Evolutionary conservation across 2,888 invertebrate species (phyloP).

Genomic region (Schrankia costaestrigalis): DNA sequence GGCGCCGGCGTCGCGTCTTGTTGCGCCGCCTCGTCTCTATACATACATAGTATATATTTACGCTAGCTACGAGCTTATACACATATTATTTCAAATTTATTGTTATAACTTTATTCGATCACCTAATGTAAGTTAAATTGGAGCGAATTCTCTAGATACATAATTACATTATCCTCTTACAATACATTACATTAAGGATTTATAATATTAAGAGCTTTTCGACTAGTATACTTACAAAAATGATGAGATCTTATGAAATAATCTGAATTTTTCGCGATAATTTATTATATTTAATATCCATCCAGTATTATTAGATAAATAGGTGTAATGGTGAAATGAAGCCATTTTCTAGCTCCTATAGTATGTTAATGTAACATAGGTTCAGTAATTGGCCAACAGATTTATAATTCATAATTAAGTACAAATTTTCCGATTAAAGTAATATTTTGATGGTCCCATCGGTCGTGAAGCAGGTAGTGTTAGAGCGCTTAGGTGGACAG

Average conservation of each 20-base stretch:
- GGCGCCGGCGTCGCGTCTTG: too few species aligned
- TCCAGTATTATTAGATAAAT: slow-evolving; percentile 79
- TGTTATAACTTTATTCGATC: slow-evolving; percentile 45
- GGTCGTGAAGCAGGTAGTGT: slow-evolving; percentile 35
- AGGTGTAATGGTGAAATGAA: slow-evolving; percentile 56
- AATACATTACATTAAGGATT: slow-evolving; percentile 57
- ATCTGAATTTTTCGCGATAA: slow-evolving; percentile 72
- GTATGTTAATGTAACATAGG: slow-evolving; percentile 56
- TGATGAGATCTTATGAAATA: slow-evolving; percentile 74
- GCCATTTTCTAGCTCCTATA: slow-evolving; percentile 68
- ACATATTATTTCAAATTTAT: slow-evolving; percentile 42
- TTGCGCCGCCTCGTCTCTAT: too few species aligned
- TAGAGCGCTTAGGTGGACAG: too few species aligned
- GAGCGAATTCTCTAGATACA: slow-evolving; percentile 51
- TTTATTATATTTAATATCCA: slow-evolving; percentile 75
- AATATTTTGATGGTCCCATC: slow-evolving; percentile 39
- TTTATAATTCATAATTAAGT: slow-evolving; percentile 36
- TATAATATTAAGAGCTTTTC: slow-evolving; percentile 76
- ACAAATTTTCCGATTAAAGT: slow-evolving; percentile 30
- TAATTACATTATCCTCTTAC: slow-evolving; percentile 62
- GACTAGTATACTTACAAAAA: slow-evolving; percentile 74
- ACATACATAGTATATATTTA: slow-evolving; percentile 24
- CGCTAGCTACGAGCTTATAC: slow-evolving; percentile 61
- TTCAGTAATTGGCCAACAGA: slow-evolving; percentile 58
- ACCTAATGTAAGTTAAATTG: slow-evolving; percentile 54